phyloP scores from a whole-genome alignment of 2,888 invertebrate genomes.

The Acanthacorydalis orientalis region DNA sequence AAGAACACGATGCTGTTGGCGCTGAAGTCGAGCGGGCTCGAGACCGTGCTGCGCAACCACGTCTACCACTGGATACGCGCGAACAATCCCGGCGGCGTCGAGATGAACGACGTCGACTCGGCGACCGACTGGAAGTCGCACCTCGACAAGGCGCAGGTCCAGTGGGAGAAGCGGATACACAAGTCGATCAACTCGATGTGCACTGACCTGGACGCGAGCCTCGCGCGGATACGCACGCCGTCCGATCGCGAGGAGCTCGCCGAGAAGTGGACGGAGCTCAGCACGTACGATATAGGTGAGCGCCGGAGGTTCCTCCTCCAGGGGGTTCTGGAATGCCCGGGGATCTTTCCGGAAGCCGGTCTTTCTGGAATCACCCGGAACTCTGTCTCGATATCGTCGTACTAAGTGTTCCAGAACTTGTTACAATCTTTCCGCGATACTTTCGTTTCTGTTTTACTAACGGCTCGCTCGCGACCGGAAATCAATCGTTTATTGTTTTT shows the following conservation, averaged over 20 bases:
- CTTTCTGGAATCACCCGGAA: no score
- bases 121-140: conserved; percentile 34
- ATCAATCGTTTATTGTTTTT: no score
- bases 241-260: conserved; percentile 68
- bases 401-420: no score
- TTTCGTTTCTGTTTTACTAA: no score
- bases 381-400: no score
- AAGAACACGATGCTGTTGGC: conserved; percentile 58
- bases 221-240: conserved; percentile 58
- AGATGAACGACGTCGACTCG: conserved; percentile 19
- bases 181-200: conserved; percentile 94
- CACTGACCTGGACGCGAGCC: conserved; percentile 69
- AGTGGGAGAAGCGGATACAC: conserved; percentile 88
- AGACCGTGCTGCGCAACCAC: conserved; percentile 67
- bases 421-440: no score
- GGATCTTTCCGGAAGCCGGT: no score
- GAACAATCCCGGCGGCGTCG: conserved; percentile 18
- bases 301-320: no score
- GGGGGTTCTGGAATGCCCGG: no score
- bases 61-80: conserved; percentile 66
- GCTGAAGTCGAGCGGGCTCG: conserved; percentile 61
- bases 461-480: no score
- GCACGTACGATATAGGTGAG: conserved; percentile 81
- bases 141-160: conserved; percentile 67
- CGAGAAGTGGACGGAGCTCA: conserved; percentile 83